Evolutionary conservation across 2,113 vertebrate species (phyloP), one percentile per base, ranked within the genome.

Genomic region (Myanophis thanlyinensis): DNA sequence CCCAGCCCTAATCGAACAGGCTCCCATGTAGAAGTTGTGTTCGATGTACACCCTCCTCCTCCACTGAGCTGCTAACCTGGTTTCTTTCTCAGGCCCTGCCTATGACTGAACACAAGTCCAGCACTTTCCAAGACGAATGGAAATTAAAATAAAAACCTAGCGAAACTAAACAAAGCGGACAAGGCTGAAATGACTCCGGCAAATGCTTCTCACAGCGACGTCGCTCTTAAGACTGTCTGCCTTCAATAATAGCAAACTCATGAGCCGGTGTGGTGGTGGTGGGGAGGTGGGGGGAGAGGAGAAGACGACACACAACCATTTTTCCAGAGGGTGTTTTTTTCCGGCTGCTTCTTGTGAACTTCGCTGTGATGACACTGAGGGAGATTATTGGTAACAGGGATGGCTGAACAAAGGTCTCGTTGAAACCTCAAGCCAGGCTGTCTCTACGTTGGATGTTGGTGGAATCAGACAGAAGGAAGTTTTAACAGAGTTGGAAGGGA

Each of bases 81-180:
- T 0, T 0, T 40, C 46, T 95, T 86, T 54, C 85, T 27, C 18
- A 35, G 35, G 85, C 23, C 23, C 11, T 44, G 30, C 40, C 23
- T 62, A 67, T 35, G 56, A 56, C 30, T 40, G 47, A 90, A 47
- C 0, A 0, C 90, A 22, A 48, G 46, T 44, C 94, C 0, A 1
- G 3, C 54, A 92, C 95, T 92, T 95, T 96, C 95, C 90, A 95
- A 85, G 23, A 88, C 46, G 53, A 88, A 49, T 30, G 67, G 1
- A 23, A 85, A 12, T 94, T 80, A n/a, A 67, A 67, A 67, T 4
- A 53, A 53, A 8, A 25, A 23, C 6, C 67, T n/a, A 22, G 15
- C 40, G 35, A 93, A 12, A 27, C 51, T 44, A 30, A 48, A 0
- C 0, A 5, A 46, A 18, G 59, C 22, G 15, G 85, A 87, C 4